A percentile compares a stretch with the other conserved stretches of the same genome.
These are phyloP conservation scores for Danio albolineatus DNA, from an alignment of 2,797 vertebrate species.

Conservation along the genomic window DNA sequence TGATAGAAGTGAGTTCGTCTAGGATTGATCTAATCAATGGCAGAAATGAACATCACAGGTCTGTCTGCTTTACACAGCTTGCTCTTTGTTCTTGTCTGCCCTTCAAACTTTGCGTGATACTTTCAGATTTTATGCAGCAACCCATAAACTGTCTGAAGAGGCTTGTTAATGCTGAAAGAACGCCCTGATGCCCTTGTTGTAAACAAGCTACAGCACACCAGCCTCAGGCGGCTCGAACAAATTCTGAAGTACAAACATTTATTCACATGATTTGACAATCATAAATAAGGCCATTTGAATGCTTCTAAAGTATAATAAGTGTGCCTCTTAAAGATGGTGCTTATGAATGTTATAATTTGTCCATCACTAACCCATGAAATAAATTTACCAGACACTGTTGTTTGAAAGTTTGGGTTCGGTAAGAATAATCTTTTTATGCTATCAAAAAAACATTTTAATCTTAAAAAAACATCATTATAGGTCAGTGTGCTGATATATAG, in stretches of 20 bases:
- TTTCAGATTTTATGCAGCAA: constrained; percentile 29
- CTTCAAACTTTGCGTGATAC: constrained; percentile 8
- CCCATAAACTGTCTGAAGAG: constrained; percentile 46
- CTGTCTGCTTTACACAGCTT: background rate
- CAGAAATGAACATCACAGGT: background rate
- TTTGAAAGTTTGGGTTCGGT: background rate
- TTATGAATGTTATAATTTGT: background rate
- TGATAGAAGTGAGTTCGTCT: background rate
- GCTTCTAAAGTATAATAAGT: background rate
- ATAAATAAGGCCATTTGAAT: constrained; percentile 14
- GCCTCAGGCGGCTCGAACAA: constrained; percentile 29
- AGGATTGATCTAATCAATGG: background rate
- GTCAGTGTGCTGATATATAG: no score
- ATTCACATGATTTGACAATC: constrained; percentile 26
- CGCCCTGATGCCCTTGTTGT: constrained; percentile 45
- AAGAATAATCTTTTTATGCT: background rate
- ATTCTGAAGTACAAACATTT: constrained; percentile 43
- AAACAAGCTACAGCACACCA: constrained; percentile 49
- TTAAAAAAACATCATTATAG: no score
- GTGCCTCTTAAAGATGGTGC: background rate
- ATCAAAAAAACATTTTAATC: no score
- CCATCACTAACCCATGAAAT: background rate
- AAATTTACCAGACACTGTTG: background rate
- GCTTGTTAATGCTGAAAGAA: constrained; percentile 56
- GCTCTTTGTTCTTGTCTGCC: constrained; percentile 8